phyloP scores from a whole-genome alignment of 2,113 vertebrate genomes.

The Pterocles gutturalis region DNA sequence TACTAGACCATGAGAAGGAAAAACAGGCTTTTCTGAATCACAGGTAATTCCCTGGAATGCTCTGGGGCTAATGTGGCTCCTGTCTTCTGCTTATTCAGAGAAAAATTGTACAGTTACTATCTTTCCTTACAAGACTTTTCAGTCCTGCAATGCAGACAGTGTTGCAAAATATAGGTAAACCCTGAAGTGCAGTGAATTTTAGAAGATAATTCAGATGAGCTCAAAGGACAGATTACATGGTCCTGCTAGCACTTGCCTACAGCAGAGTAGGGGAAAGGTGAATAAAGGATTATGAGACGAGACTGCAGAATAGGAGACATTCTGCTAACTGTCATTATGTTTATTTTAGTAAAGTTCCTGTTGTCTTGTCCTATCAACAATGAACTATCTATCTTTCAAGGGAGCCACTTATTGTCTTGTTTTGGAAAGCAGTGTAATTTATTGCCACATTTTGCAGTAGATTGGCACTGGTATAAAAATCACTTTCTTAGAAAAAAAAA shows the following conservation, averaged over 20 bases:
- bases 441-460: background rate
- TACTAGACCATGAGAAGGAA: background rate
- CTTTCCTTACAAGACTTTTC: background rate
- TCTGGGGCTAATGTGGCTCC: background rate
- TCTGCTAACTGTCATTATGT: background rate
- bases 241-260: background rate
- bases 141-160: background rate
- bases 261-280: background rate
- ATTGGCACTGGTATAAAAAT: background rate
- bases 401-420: background rate
- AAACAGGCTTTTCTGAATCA: background rate
- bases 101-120: background rate
- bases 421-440: background rate
- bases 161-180: background rate
- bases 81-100: background rate
- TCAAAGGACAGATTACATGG: background rate
- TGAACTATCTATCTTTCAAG: background rate
- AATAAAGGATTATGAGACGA: background rate
- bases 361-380: background rate
- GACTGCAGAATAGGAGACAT: background rate
- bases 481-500: background rate
- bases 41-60: background rate
- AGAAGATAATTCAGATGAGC: background rate
- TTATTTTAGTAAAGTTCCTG: background rate
- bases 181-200: background rate